These are phyloP conservation scores for Candoia aspera DNA, from an alignment of 2,113 vertebrate species.

Conservation along the genomic window DNA sequence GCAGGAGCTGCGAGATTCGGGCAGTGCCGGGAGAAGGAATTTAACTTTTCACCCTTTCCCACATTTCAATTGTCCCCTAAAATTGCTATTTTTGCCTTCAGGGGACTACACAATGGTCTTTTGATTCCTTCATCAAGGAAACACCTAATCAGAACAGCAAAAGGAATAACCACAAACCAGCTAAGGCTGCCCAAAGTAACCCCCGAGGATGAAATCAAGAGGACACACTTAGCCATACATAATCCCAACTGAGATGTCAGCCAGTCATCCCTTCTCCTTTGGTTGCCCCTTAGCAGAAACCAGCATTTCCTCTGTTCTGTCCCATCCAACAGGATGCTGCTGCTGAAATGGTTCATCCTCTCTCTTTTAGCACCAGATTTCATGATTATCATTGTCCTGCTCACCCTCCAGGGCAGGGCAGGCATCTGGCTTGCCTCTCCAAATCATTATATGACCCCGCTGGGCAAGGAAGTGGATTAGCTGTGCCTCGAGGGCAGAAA, in stretches of 20 bases:
- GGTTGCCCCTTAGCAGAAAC: neutral
- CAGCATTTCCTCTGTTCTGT: neutral
- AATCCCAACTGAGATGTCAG: neutral
- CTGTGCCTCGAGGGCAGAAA: slow-evolving; percentile 84
- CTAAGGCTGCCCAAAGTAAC: neutral
- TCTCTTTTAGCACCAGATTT: rapidly evolving
- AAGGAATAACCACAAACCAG: neutral
- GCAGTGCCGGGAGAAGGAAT: neutral
- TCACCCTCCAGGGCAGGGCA: slow-evolving; percentile 86
- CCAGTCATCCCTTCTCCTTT: neutral
- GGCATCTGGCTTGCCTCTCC: slow-evolving; percentile 74
- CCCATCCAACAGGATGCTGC: neutral
- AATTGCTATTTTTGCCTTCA: too few species aligned
- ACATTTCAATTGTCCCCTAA: neutral
- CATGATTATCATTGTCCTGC: neutral
- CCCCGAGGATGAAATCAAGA: neutral
- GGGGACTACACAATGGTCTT: neutral
- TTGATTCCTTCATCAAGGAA: neutral
- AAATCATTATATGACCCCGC: slow-evolving; percentile 79
- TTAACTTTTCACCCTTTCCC: neutral
- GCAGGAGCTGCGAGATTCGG: neutral
- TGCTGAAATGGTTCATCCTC: neutral
- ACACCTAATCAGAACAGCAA: too few species aligned
- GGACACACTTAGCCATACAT: neutral
- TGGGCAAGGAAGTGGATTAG: slow-evolving; percentile 78